Conservation (phyloP, 2,888 invertebrate species). For the Drosophila macrospina region DNA sequence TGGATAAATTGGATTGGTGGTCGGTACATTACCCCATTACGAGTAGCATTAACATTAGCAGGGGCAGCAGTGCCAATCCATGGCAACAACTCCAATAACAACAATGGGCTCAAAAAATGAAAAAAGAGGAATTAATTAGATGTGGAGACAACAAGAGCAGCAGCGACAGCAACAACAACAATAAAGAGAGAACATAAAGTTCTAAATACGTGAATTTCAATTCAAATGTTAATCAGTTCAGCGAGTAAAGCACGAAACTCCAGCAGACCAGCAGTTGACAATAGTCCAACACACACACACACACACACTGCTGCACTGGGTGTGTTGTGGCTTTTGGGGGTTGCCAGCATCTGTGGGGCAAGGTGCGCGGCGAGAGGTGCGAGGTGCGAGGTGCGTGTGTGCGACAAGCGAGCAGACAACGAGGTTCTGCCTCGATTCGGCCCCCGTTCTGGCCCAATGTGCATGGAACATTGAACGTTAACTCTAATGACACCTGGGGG, state of each 20-base stretch:
- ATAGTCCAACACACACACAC: conserved; percentile 45
- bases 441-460: conserved; percentile 75
- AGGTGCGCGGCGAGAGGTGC: conserved; percentile 66
- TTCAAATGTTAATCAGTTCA: conserved; percentile 81
- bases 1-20: conserved; percentile 24
- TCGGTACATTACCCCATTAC: conserved; percentile 57
- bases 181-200: conserved; percentile 44
- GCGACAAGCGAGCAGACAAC: not conserved
- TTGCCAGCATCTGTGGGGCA: conserved; percentile 62
- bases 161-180: conserved; percentile 33
- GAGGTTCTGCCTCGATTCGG: conserved; percentile 59
- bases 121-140: conserved; percentile 81
- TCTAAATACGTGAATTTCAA: conserved; percentile 69
- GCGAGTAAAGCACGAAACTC: conserved; percentile 54
- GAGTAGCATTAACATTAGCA: conserved; percentile 68
- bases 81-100: conserved; percentile 67
- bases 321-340: conserved; percentile 55
- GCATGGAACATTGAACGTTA: conserved; percentile 63
- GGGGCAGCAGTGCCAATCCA: conserved; percentile 59
- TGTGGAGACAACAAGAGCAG: conserved; percentile 68
- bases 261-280: conserved; percentile 67
- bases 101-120: conserved; percentile 62
- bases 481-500: conserved; percentile 75
- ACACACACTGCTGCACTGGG: conserved; percentile 41
- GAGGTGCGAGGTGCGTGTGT: conserved; percentile 23